Evolutionary conservation across 2,113 vertebrate species (phyloP), one percentile per base, ranked within the genome.

Genomic region (Varanus salvator): DNA sequence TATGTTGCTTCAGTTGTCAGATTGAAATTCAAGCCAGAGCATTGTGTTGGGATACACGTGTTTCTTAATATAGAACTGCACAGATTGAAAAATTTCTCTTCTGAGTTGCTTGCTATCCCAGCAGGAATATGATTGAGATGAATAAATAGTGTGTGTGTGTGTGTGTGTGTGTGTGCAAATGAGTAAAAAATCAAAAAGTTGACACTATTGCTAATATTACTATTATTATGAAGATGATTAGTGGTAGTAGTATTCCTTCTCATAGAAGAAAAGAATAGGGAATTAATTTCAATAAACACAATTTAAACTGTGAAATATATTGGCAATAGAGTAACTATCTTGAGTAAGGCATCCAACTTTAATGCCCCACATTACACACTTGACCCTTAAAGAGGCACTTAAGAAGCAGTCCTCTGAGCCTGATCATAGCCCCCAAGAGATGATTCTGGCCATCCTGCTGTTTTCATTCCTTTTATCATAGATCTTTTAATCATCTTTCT

Each of bases 51-150:
- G 74, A 84, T 31, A 48, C 48, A 60, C 38, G 14, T 34, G 31
- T 78, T 92, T 87, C 80, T 85, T 88, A 71, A 72, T 85, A 85
- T 57, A 80, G 81, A 83, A 77, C 34, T 21, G 34, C 60, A 86
- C 74, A 89, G 57, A 19, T 50, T 85, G 81, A 80, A 48, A 84
- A 83, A 71, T 72, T 29, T 23, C 8, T 91, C 78, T 48, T 69
- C 8, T 89, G 64, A 66, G 50, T 29, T 71, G 15, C 54, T 77
- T 92, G 19, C 23, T 83, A 14, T 82, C 80, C 64, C 52, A 60
- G 25, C 60, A 77, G 29, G 57, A 74, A 75, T 52, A 71, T 34
- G 29, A 38, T 71, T 68, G 29, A 69, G 50, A 15, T 27, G 14
- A 27, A 27, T 64, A 89, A 77, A 60, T 1, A 17, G 66, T 68